Evolutionary conservation across 2,888 invertebrate genomes (phyloP).

Genomic region (Pristionchus mayeri): DNA sequence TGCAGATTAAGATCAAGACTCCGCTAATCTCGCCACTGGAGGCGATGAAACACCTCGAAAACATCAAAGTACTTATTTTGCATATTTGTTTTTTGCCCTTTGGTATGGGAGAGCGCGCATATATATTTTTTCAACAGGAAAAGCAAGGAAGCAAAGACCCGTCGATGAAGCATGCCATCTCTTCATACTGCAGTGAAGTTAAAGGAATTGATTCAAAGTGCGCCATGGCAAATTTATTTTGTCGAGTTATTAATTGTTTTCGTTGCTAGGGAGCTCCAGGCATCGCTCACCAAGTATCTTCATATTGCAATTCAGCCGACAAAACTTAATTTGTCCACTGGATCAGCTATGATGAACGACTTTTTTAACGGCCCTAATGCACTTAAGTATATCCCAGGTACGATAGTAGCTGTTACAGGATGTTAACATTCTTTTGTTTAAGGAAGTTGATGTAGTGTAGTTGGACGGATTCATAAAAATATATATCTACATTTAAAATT

Average conservation of each 20-base stretch:
- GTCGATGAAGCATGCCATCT: slow-evolving; percentile 10
- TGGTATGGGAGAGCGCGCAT: neutral
- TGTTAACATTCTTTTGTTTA: no score
- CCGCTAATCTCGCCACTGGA: neutral
- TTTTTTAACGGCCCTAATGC: neutral
- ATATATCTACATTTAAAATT: no score
- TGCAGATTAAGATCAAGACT: slow-evolving; percentile 2
- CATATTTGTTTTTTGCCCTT: no score
- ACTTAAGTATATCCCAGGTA: slow-evolving; percentile 22
- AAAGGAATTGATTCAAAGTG: neutral
- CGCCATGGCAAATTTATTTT: neutral
- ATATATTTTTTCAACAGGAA: neutral
- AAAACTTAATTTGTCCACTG: neutral
- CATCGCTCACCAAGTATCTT: slow-evolving; percentile 1
- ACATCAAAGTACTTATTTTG: slow-evolving; percentile 1
- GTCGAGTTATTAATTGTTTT: neutral
- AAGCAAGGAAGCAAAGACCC: neutral
- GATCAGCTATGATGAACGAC: neutral
- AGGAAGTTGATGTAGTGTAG: no score
- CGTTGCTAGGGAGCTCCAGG: neutral
- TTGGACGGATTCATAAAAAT: no score
- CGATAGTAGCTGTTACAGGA: no score
- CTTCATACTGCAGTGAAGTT: neutral
- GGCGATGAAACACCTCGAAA: neutral
- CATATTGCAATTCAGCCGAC: neutral